phyloP scores from a whole-genome alignment of 1,140 invertebrate species.

The Nomia melanderi region DNA sequence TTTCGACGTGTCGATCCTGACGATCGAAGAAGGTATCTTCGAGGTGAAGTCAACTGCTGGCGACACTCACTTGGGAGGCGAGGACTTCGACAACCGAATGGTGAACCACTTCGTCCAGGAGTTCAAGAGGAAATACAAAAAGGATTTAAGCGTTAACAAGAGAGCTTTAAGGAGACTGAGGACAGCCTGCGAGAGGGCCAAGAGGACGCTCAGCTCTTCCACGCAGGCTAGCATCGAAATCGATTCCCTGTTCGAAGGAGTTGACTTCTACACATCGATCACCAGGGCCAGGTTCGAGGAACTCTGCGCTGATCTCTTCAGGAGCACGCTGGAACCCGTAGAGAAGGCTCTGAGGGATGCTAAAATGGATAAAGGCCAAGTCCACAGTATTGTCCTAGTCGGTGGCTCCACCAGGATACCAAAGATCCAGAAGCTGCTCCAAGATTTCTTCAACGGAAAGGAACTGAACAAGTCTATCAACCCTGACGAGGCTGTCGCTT shows the following conservation, averaged over 20 bases:
- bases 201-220: conserved; percentile 88
- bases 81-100: conserved; percentile 89
- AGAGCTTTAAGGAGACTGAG: conserved; percentile 86
- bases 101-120: conserved; percentile 87
- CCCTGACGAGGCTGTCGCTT: conserved; percentile 90
- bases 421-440: conserved; percentile 82
- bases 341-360: conserved; percentile 87
- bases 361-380: conserved; percentile 85
- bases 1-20: conserved; percentile 85
- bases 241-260: conserved; percentile 88
- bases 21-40: conserved; percentile 86
- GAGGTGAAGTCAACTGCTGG: conserved; percentile 88
- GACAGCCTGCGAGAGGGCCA: conserved; percentile 91
- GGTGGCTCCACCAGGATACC: conserved; percentile 85
- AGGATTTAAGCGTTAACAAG: conserved; percentile 84
- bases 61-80: conserved; percentile 91
- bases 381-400: conserved; percentile 83
- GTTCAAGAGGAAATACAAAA: conserved; percentile 87
- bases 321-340: conserved; percentile 85
- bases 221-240: conserved; percentile 88
- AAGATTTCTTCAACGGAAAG: conserved; percentile 86
- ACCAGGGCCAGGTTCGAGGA: conserved; percentile 88
- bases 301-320: conserved; percentile 86
- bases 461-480: conserved; percentile 87
- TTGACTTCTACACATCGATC: conserved; percentile 88